Evolutionary conservation across 2,797 vertebrate genomes (phyloP).

Genomic region (Siniperca scherzeri): DNA sequence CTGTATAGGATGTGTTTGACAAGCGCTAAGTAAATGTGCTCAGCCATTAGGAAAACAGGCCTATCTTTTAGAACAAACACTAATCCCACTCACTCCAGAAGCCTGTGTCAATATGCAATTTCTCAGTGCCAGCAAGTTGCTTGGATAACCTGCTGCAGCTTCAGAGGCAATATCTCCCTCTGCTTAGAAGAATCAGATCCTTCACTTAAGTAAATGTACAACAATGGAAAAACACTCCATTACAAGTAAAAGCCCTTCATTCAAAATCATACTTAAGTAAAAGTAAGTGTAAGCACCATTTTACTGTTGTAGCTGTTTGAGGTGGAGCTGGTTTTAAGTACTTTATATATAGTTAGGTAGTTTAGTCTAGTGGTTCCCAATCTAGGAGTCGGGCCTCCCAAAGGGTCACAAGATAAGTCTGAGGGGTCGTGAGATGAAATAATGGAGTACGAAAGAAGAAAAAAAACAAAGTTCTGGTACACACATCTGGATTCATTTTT

Average conservation of each 20-base stretch:
- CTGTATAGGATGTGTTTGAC: constrained; percentile 80
- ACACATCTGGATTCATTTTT: background rate
- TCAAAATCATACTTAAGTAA: background rate
- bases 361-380: background rate
- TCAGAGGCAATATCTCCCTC: constrained; percentile 1
- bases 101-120: constrained; percentile 76
- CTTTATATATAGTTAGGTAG: background rate
- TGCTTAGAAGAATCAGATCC: background rate
- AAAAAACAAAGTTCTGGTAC: background rate
- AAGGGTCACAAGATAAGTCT: background rate
- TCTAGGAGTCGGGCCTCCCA: background rate
- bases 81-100: constrained; percentile 72
- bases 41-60: constrained; percentile 78
- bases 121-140: constrained; percentile 44
- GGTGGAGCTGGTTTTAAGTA: background rate
- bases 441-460: background rate
- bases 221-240: background rate
- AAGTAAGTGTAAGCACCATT: background rate
- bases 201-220: background rate
- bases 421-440: background rate
- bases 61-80: constrained; percentile 83
- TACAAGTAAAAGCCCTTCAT: background rate
- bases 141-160: constrained; percentile 39
- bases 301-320: background rate
- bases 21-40: constrained; percentile 80